These are phyloP conservation scores for Leptopterna dolabrata DNA, from an alignment of 2,888 invertebrate species.

Conservation along the genomic window DNA sequence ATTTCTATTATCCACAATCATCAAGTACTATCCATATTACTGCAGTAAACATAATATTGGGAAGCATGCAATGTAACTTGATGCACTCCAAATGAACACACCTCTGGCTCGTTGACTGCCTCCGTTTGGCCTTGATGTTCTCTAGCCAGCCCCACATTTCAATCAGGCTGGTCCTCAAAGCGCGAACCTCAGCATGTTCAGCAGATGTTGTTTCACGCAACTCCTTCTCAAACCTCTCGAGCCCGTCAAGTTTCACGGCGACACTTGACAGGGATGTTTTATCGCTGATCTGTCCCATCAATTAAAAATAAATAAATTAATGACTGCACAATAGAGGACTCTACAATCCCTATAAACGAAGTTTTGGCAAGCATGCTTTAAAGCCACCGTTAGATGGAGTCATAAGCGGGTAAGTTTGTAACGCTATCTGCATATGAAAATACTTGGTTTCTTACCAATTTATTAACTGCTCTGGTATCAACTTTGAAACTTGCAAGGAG, in stretches of 20 bases:
- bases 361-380: too few relatives aligned
- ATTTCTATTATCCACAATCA: too few relatives aligned
- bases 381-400: too few relatives aligned
- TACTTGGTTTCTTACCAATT: conserved; percentile 3
- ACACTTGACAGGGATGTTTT: conserved; percentile 67
- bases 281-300: conserved; percentile 68
- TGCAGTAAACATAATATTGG: too few relatives aligned
- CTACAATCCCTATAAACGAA: too few relatives aligned
- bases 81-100: conserved; percentile 30
- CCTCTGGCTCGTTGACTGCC: conserved; percentile 64
- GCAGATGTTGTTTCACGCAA: conserved; percentile 73
- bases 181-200: conserved; percentile 73
- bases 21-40: too few relatives aligned
- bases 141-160: conserved; percentile 72
- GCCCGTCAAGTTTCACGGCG: conserved; percentile 67
- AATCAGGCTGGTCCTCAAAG: conserved; percentile 68
- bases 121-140: conserved; percentile 69
- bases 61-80: too few relatives aligned
- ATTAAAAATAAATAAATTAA: conserved; percentile 17
- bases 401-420: too few relatives aligned
- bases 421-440: too few relatives aligned
- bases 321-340: too few relatives aligned
- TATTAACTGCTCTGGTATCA: neutral
- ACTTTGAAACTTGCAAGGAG: neutral
- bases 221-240: conserved; percentile 74